Evolutionary conservation across 2,113 vertebrate genomes (phyloP).

Genomic region (Percopsis transmontana): DNA sequence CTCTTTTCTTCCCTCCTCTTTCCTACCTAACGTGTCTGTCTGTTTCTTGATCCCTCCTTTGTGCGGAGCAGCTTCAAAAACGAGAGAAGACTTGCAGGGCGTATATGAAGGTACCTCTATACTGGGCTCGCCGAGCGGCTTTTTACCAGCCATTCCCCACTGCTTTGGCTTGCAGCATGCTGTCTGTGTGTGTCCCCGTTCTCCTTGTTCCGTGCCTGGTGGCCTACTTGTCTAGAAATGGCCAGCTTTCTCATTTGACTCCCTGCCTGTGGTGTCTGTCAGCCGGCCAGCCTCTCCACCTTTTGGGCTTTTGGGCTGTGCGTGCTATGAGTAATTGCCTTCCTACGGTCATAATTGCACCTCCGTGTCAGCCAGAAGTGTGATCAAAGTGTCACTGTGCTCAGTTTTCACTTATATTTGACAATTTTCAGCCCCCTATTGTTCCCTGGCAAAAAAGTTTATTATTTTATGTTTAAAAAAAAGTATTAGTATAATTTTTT

Average conservation of each 20-base stretch:
- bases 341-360: constrained; percentile 73
- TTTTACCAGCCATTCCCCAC: constrained; percentile 31
- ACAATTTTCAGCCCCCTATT: constrained; percentile 52
- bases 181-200: constrained; percentile 43
- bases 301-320: constrained; percentile 57
- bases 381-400: constrained; percentile 76
- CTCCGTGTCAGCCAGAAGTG: constrained; percentile 72
- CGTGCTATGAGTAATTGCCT: constrained; percentile 76
- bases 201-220: constrained; percentile 54
- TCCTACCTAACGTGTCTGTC: constrained; percentile 58
- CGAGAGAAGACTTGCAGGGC: constrained; percentile 99
- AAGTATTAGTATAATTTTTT: not conserved
- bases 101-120: constrained; percentile 95
- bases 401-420: constrained; percentile 70
- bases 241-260: constrained; percentile 76
- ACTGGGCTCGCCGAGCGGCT: constrained; percentile 66
- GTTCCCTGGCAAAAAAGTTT: constrained; percentile 36
- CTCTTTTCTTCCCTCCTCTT: constrained; percentile 47
- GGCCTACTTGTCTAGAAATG: constrained; percentile 39
- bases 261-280: constrained; percentile 53
- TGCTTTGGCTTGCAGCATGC: constrained; percentile 65
- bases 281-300: constrained; percentile 44
- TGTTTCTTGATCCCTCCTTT: constrained; percentile 57
- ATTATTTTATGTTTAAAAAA: constrained; percentile 2
- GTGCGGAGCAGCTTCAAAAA: constrained; percentile 95